Evolutionary conservation across 1,140 invertebrate species (phyloP).

Genomic region (Scylla paramamosain): DNA sequence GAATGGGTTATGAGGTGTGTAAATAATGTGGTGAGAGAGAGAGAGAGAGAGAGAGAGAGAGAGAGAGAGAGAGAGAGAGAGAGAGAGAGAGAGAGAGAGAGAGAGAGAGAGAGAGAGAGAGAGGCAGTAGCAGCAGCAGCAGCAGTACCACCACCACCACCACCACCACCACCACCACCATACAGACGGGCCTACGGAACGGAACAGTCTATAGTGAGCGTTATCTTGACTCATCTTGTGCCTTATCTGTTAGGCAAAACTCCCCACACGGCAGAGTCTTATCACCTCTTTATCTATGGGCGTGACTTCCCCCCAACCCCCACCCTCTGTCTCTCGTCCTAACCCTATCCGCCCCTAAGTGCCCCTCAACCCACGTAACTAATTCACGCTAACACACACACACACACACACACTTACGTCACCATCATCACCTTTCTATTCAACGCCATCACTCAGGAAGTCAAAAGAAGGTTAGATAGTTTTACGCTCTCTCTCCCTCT

Average conservation of each 20-base stretch:
- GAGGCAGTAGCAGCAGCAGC: not conserved
- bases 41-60: not conserved
- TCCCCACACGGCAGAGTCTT: no score
- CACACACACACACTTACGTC: not conserved
- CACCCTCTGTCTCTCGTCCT: no score
- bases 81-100: not conserved
- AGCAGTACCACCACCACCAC: not conserved
- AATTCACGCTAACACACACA: not conserved
- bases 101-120: not conserved
- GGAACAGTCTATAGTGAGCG: no score
- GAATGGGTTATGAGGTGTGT: slow-evolving; percentile 13
- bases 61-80: not conserved
- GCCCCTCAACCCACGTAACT: not conserved
- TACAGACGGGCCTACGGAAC: not conserved
- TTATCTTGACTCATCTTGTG: no score
- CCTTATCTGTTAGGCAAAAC: no score
- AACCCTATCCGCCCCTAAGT: not conserved
- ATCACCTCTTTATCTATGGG: no score
- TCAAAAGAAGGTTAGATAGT: no score
- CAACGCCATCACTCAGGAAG: not conserved
- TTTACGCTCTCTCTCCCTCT: not conserved
- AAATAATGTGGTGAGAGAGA: not conserved
- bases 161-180: no score
- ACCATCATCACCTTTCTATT: not conserved
- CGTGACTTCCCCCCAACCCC: no score